These are phyloP conservation scores for Indicator maculatus DNA, from an alignment of 2,113 vertebrate genomes.

Conservation along the genomic window DNA sequence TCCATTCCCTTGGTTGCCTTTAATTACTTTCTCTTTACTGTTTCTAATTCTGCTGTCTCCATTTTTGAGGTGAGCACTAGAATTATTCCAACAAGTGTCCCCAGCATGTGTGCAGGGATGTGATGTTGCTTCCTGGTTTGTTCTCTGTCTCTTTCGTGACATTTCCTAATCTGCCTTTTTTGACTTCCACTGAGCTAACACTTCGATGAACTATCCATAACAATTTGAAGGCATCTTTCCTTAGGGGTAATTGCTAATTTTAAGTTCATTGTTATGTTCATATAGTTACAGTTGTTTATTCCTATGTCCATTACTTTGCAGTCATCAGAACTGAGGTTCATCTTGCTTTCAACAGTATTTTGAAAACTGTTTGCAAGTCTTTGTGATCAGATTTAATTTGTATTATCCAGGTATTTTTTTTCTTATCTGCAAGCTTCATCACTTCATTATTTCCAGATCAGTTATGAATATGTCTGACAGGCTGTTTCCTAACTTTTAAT, in stretches of 20 bases:
- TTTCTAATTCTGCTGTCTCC: neutral
- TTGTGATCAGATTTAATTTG: neutral
- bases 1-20: neutral
- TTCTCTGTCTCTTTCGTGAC: neutral
- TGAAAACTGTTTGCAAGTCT: neutral
- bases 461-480: neutral
- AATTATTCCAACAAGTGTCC: neutral
- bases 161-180: neutral
- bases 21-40: neutral
- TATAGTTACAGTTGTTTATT: neutral
- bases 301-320: neutral
- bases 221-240: neutral
- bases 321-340: neutral
- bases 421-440: neutral
- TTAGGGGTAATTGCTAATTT: neutral
- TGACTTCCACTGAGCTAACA: neutral
- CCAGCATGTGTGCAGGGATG: neutral
- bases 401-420: neutral
- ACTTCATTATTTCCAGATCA: neutral
- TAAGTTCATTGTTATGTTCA: neutral
- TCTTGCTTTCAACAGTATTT: neutral
- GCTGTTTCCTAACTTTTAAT: neutral
- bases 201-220: neutral
- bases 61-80: neutral
- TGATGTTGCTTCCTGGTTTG: neutral